Conservation (phyloP, 2,888 invertebrate species). For the Mayetiola destructor region DNA sequence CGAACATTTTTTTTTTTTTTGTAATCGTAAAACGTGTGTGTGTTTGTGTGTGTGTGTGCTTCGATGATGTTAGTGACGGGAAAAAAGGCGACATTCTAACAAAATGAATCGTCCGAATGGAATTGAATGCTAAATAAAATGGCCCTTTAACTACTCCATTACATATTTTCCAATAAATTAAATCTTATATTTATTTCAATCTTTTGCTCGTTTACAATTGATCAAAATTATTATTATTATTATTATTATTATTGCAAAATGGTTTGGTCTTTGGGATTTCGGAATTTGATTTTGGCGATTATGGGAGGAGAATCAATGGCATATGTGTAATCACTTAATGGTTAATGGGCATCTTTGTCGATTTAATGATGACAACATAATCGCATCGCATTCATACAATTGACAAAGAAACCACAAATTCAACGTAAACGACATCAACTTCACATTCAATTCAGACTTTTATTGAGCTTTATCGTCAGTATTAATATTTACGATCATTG, state of each 20-base stretch:
- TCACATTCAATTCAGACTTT: too few relatives aligned
- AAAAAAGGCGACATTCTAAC: constrained; percentile 6
- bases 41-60: not conserved
- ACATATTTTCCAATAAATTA: constrained; percentile 13
- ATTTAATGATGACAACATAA: constrained; percentile 7
- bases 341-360: constrained; percentile 3
- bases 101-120: constrained; percentile 7
- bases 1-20: too few relatives aligned
- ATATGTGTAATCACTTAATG: constrained; percentile 4
- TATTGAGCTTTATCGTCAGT: too few relatives aligned
- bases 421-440: too few relatives aligned
- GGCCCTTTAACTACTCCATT: constrained; percentile 12
- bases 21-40: too few relatives aligned
- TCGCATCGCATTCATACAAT: too few relatives aligned
- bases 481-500: too few relatives aligned
- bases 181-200: constrained; percentile 8
- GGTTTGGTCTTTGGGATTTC: too few relatives aligned
- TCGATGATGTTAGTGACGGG: not conserved
- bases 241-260: too few relatives aligned
- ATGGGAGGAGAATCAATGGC: not conserved
- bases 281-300: not conserved
- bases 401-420: too few relatives aligned
- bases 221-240: too few relatives aligned
- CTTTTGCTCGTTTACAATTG: not conserved
- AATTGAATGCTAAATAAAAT: not conserved